Evolutionary conservation across 2,888 invertebrate species (phyloP).

Genomic region (Frankliniella intonsa): DNA sequence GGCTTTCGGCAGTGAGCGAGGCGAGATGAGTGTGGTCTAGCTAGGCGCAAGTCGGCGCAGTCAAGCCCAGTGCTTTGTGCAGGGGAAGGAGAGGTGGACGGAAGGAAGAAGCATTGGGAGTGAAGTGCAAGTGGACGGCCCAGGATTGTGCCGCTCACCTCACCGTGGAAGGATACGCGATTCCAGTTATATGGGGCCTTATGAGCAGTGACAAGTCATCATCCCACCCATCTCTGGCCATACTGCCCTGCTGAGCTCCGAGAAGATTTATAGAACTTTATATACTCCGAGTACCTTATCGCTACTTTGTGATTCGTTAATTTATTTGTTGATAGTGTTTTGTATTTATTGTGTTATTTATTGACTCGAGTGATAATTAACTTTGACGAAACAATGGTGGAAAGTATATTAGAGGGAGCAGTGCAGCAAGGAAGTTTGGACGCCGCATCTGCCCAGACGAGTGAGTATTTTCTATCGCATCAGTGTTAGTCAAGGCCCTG

Average conservation of each 20-base stretch:
- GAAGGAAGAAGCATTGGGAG: background rate
- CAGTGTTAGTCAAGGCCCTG: too few relatives aligned
- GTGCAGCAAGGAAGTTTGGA: conserved; percentile 14
- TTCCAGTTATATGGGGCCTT: conserved; percentile 6
- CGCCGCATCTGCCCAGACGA: conserved; percentile 13
- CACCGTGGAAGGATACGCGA: background rate
- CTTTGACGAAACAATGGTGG: conserved; percentile 24
- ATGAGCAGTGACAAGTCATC: background rate
- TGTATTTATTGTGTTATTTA: conserved; percentile 26
- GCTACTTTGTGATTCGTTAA: conserved; percentile 16
- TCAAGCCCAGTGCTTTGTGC: conserved; percentile 21
- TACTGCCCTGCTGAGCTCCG: background rate
- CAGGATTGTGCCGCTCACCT: background rate
- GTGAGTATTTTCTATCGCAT: background rate
- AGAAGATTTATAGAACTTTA: conserved; percentile 1
- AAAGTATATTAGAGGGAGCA: conserved; percentile 12
- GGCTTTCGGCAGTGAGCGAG: conserved; percentile 17
- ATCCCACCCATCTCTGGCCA: background rate
- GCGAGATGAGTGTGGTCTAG: conserved; percentile 26
- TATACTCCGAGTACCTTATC: conserved; percentile 18
- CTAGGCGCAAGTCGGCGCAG: conserved; percentile 23
- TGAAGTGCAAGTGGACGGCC: background rate
- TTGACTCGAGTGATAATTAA: conserved; percentile 23
- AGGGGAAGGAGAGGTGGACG: conserved; percentile 18
- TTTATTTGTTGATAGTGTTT: conserved; percentile 20